phyloP scores from a whole-genome alignment of 2,113 vertebrate species.

The Dunckerocampus dactyliophorus region DNA sequence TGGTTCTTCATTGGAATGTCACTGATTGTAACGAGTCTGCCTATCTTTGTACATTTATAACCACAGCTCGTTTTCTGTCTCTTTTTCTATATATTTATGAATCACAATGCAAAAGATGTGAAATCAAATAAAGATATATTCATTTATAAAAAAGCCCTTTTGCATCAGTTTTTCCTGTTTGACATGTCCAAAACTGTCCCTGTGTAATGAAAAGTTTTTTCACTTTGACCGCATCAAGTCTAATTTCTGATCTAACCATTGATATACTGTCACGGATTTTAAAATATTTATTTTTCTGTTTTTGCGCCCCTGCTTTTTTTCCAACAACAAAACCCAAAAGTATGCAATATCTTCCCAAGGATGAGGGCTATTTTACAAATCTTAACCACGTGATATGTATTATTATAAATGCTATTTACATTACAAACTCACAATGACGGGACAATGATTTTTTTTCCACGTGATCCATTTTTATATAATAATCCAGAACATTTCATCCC shows the following conservation, averaged over 20 bases:
- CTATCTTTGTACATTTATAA: conserved; percentile 68
- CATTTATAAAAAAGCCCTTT: conserved; percentile 6
- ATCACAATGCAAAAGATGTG: conserved; percentile 53
- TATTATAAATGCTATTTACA: not conserved
- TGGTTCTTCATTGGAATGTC: conserved; percentile 38
- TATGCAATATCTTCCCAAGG: too few relatives aligned
- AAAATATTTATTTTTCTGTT: too few relatives aligned
- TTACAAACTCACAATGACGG: not conserved
- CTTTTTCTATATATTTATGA: conserved; percentile 62
- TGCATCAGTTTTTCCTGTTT: not conserved
- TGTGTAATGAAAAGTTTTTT: too few relatives aligned
- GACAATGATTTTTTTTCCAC: not conserved
- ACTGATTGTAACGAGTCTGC: conserved; percentile 57
- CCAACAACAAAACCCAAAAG: too few relatives aligned
- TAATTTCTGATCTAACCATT: too few relatives aligned
- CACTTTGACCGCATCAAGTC: too few relatives aligned
- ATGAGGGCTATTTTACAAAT: too few relatives aligned
- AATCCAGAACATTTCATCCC: too few relatives aligned
- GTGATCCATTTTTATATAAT: not conserved
- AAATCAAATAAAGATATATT: conserved; percentile 61
- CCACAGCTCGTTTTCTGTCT: conserved; percentile 52
- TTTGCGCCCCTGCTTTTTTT: too few relatives aligned
- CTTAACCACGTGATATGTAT: too few relatives aligned
- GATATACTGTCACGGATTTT: too few relatives aligned
- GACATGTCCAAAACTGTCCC: too few relatives aligned